Base-by-base conservation (phyloP, 2,888 invertebrate species). In the Phyllotreta cruciferae region DNA sequence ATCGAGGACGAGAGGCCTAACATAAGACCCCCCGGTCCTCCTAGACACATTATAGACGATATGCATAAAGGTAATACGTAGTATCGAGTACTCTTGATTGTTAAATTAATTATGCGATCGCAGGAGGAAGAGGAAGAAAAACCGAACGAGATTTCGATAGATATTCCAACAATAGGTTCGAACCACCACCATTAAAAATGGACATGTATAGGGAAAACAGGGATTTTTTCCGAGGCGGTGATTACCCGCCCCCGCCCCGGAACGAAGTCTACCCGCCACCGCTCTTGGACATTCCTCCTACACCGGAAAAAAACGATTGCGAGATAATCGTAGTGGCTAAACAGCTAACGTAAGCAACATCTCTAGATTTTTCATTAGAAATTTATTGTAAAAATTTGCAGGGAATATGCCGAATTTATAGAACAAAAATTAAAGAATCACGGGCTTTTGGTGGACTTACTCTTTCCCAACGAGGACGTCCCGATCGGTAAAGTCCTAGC, bases 401-500 rank as follows among this genome's bases (percentile, higher is more conserved):
- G 93, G 60, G 88, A 90, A 75, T 97, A 96, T 79, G 96, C 94
- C 0, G 96, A 96, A 78, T 90, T 87, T 74, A 91, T 96, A 66
- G 96, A 96, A 79, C 84, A 87, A 41, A 86, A 91, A 9, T 82
- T 96, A 60, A 93, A 93, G 77, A 86, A 88, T 44, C 80, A 92
- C 4, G 92, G 92, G 1, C 84, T 94, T 56, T 88, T 90, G 3
- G 94, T 95, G 0, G 94, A 95, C 78, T 83, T 96, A 0, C 82
- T 95, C n/a, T 94, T 93, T 78, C 94, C 96, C 0, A 94, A 94
- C 81, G 94, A 94, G 77, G 93, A 94, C 75, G 91, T 94, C 0
- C 90, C 93, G 0, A 86, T 95, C 8, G 84, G 85, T 41, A 85
- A 89, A 71, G 90, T 95, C 14, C 82, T 96, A 35, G 94, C 93